Evolutionary conservation across 2,797 vertebrate species (phyloP).

Genomic region (Taeniopygia guttata): DNA sequence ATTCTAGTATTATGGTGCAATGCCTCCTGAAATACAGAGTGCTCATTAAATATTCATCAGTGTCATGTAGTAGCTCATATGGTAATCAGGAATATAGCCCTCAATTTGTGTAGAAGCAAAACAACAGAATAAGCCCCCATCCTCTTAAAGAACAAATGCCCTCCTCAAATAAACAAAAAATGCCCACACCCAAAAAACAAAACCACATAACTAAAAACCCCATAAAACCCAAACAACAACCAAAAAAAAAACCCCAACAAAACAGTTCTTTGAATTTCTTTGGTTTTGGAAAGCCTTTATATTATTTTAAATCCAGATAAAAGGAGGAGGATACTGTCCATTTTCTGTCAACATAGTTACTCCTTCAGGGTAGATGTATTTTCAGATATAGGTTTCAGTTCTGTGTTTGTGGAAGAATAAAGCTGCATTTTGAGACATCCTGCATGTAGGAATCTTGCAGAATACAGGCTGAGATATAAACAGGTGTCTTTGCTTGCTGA

Average conservation of each 20-base stretch:
- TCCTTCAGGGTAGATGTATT: background rate
- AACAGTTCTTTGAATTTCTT: background rate
- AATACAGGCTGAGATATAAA: background rate
- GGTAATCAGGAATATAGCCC: background rate
- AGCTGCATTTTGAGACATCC: background rate
- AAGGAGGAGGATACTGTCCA: background rate
- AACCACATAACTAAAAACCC: background rate
- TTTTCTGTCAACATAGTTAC: background rate
- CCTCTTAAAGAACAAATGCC: background rate
- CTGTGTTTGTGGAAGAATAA: background rate
- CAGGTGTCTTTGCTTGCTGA: background rate
- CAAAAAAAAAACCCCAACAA: accelerated
- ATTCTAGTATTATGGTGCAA: background rate
- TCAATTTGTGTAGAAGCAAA: background rate
- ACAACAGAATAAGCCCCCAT: background rate
- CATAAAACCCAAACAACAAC: background rate
- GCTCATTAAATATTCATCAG: background rate
- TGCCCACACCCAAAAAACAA: background rate
- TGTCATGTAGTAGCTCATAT: background rate
- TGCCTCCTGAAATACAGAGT: background rate
- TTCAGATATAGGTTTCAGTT: background rate
- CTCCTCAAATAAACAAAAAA: background rate
- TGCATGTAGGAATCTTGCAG: background rate
- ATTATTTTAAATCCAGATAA: background rate
- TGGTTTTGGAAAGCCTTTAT: background rate